Conservation (phyloP, 2,113 vertebrate genomes). For the Pandion haliaetus region DNA sequence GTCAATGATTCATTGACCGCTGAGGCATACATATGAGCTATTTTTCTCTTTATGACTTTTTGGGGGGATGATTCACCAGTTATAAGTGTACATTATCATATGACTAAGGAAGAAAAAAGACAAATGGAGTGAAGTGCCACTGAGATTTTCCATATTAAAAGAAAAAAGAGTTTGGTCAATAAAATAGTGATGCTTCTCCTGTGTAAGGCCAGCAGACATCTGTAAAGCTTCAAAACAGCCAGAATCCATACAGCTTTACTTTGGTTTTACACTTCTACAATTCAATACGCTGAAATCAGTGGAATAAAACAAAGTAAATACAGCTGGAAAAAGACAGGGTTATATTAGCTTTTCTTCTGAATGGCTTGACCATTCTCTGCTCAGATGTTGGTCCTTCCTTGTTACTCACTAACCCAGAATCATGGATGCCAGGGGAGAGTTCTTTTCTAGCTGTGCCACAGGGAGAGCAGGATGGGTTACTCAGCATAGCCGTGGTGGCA, state of each 20-base stretch:
- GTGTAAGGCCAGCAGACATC: neutral
- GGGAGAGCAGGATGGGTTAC: neutral
- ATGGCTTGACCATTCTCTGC: neutral
- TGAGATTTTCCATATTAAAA: conserved; percentile 57
- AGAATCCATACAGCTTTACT: neutral
- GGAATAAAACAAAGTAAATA: neutral
- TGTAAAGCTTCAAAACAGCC: conserved; percentile 23
- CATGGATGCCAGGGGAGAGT: neutral
- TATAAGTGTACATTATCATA: conserved; percentile 63
- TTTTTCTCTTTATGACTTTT: conserved; percentile 72
- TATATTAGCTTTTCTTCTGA: neutral
- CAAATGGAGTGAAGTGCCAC: conserved; percentile 42
- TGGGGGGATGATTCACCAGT: conserved; percentile 68
- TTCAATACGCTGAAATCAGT: neutral
- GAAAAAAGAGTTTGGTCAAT: conserved; percentile 6
- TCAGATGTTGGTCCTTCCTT: neutral
- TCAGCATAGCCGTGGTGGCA: neutral
- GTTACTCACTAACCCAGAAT: neutral
- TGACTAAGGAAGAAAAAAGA: conserved; percentile 56
- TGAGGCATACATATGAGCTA: conserved; percentile 55
- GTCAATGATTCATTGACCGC: conserved; percentile 70
- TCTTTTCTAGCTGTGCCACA: neutral
- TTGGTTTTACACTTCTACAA: neutral
- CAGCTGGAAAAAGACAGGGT: neutral
- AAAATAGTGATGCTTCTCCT: conserved; percentile 21